Base-by-base conservation (phyloP, 2,113 vertebrate genomes). In the Prolemur simus region DNA sequence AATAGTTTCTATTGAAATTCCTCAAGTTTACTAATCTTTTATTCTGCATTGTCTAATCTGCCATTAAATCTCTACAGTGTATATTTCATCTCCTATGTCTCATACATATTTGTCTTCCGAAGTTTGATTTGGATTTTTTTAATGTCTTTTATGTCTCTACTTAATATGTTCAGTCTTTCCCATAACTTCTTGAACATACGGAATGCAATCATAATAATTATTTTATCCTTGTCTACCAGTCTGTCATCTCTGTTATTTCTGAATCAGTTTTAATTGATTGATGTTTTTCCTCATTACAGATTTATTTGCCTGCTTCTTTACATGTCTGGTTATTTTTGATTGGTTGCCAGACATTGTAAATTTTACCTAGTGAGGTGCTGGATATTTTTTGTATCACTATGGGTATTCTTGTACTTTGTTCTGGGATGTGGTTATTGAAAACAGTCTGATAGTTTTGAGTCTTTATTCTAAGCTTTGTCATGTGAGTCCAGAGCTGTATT, bases 291-390 rank as follows among this genome's bases (percentile, higher is more conserved):
- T n/a, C 20, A 68, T 91, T 60, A 66, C 3, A 60, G 9, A 77
- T 82, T 92, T 73, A 87, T 87, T 87, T 92, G 66, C 66, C 27
- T 83, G n/a, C 47, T 81, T 88, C 56, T 87, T 80, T 87, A 18
- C 34, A 52, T 68, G 18, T 69, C n/a, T 63, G 47, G 18, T 74
- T 63, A 56, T 66, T 83, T 95, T 88, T 42, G 20, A 58, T 56
- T 74, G 15, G 47, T 27, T 88, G 4, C 6, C 64, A 87, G 56
- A 66, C n/a, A 54, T 45, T 91, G 6, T 74, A 45, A 76, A 76
- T 68, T 76, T 68, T 81, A 63, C 4, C 54, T 52, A 27, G 45
- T 47, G 37, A n/a, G 14, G 54, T 78, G 5, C 63, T 78, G 20
- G 37, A n/a, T 82, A 82, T 66, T 83, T 83, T 86, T 92, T 93